Conservation (phyloP, 2,888 invertebrate genomes). For the Drosophila putrida region DNA sequence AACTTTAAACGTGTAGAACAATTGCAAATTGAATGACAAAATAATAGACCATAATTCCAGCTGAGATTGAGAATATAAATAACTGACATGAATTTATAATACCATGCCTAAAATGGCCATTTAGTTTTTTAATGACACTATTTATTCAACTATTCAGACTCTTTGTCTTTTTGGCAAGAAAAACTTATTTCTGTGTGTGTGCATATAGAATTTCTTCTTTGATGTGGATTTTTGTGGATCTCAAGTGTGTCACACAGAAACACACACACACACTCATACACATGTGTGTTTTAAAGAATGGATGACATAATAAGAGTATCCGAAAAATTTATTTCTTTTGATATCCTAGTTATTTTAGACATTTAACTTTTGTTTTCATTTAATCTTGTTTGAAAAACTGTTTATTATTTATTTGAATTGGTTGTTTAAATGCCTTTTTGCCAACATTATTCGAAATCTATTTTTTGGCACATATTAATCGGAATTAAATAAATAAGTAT, state of each 20-base stretch:
- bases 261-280: background rate
- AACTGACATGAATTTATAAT: background rate
- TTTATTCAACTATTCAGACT: constrained; percentile 2
- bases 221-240: constrained; percentile 2
- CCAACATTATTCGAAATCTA: no score
- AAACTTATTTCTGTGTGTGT: background rate
- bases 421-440: no score
- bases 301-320: background rate
- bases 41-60: constrained; percentile 23
- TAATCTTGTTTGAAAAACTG: no score
- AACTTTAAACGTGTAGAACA: constrained; percentile 10
- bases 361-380: no score
- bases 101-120: constrained; percentile 7
- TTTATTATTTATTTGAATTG: no score
- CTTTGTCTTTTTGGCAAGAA: constrained; percentile 2
- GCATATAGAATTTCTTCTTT: constrained; percentile 13
- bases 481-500: no score
- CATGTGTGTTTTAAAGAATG: constrained; percentile 1
- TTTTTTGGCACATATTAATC: no score
- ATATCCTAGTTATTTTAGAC: no score
- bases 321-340: no score
- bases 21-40: constrained; percentile 13
- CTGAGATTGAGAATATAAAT: constrained; percentile 11
- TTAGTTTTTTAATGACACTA: constrained; percentile 16
- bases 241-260: constrained; percentile 1